A percentile compares a stretch with the other conserved stretches of the same genome.
phyloP scores from a whole-genome alignment of 1,140 invertebrate species.

The Galleria mellonella region DNA sequence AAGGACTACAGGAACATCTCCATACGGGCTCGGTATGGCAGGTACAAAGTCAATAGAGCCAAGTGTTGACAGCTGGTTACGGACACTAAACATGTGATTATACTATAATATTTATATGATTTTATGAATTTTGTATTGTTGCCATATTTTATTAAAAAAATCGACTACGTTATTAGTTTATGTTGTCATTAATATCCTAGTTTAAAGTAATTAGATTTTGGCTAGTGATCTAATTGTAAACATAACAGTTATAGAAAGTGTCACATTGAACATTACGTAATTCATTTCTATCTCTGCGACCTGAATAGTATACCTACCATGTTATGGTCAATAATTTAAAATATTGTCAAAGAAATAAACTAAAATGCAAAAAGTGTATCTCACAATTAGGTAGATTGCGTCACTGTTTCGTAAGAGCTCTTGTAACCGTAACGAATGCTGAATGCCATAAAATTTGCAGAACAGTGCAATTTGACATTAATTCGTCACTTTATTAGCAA shows the following conservation, averaged over 20 bases:
- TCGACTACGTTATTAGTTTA: no score
- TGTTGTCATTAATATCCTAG: no score
- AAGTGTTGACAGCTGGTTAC: background rate
- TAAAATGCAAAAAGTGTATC: background rate
- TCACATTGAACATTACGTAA: no score
- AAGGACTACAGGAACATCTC: conserved; percentile 65
- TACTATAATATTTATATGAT: background rate
- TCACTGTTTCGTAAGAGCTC: conserved; percentile 26
- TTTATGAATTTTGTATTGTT: conserved; percentile 13
- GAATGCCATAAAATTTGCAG: conserved; percentile 18
- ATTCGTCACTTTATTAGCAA: conserved; percentile 12
- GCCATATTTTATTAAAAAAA: conserved; percentile 17
- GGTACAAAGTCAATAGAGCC: conserved; percentile 27
- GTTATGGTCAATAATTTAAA: no score
- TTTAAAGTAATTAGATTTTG: no score
- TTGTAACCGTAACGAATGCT: conserved; percentile 22
- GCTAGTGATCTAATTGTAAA: no score
- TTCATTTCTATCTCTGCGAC: no score
- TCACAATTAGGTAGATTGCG: conserved; percentile 15
- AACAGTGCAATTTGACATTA: conserved; percentile 7
- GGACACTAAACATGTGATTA: background rate
- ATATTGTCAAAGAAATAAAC: no score
- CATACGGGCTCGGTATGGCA: conserved; percentile 67
- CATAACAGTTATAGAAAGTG: no score
- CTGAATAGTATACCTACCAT: no score